Evolutionary conservation across 1,140 invertebrate species (phyloP).

Genomic region (Drosophila orena): DNA sequence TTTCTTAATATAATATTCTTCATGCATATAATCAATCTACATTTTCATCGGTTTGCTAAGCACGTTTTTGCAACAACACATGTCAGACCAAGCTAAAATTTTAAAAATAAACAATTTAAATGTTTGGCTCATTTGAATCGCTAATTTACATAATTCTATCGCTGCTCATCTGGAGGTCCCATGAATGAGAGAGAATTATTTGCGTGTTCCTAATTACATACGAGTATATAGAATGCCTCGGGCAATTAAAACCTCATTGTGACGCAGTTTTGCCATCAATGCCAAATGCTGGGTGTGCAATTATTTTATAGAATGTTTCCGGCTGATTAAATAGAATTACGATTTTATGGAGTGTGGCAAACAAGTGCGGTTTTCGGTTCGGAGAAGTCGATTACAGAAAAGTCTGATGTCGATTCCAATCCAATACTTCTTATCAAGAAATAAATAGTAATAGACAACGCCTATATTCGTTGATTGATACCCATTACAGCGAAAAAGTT

Average conservation of each 20-base stretch:
- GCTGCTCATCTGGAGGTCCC: conserved; percentile 6
- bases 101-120: conserved; percentile 1
- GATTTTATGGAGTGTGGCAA: background rate
- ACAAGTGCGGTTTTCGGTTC: conserved; percentile 4
- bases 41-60: background rate
- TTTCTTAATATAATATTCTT: too few species aligned
- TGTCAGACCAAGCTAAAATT: background rate
- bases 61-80: background rate
- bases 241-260: conserved; percentile 29
- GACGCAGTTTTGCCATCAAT: conserved; percentile 16
- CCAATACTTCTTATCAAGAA: too few species aligned
- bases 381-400: background rate
- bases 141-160: conserved; percentile 14
- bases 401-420: background rate
- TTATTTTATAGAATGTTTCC: conserved; percentile 8
- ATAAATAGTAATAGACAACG: background rate
- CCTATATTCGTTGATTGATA: background rate
- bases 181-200: conserved; percentile 38
- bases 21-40: too few species aligned
- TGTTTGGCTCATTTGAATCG: conserved; percentile 23
- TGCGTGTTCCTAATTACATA: conserved; percentile 41
- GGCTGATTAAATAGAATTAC: conserved; percentile 3
- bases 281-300: conserved; percentile 6
- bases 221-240: background rate
- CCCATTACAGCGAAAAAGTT: background rate